These are phyloP conservation scores for Rhyacophila evoluta DNA, from an alignment of 2,888 invertebrate species.

Conservation along the genomic window DNA sequence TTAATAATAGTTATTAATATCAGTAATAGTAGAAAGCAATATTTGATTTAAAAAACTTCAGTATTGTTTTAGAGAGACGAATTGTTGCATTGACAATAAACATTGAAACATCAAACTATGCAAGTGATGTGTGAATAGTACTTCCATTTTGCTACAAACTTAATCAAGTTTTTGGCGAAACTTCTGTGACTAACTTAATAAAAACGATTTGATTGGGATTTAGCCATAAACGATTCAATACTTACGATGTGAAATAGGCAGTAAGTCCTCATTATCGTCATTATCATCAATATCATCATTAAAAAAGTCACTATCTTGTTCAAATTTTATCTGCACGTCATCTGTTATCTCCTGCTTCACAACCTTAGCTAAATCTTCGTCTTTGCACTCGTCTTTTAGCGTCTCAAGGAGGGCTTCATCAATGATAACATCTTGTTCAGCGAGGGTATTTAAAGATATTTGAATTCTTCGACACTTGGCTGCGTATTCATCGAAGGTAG, in stretches of 20 bases:
- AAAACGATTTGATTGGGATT: too few species aligned
- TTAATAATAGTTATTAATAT: too few species aligned
- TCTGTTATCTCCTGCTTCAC: background rate
- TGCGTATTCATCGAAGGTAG: conserved; percentile 38
- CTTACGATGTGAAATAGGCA: background rate
- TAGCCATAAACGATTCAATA: too few species aligned
- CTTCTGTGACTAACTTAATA: too few species aligned
- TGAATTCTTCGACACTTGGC: conserved; percentile 29
- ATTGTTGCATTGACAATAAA: too few species aligned
- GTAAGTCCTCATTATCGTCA: conserved; percentile 26
- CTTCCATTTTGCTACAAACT: too few species aligned
- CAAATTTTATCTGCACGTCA: background rate
- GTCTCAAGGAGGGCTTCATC: background rate
- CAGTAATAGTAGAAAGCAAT: too few species aligned
- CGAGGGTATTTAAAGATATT: background rate
- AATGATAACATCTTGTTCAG: background rate
- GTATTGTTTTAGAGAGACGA: too few species aligned
- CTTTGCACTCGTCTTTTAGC: background rate
- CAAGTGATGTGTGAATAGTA: too few species aligned
- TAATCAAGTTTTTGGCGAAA: too few species aligned
- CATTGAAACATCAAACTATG: too few species aligned
- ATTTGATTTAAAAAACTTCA: too few species aligned
- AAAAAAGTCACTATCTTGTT: conserved; percentile 30
- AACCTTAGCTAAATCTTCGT: background rate
- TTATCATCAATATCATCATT: conserved; percentile 28